A percentile compares a stretch with the other conserved stretches of the same genome.
Evolutionary conservation across 2,888 invertebrate species (phyloP).

Genomic region (Drosophila meridiana): DNA sequence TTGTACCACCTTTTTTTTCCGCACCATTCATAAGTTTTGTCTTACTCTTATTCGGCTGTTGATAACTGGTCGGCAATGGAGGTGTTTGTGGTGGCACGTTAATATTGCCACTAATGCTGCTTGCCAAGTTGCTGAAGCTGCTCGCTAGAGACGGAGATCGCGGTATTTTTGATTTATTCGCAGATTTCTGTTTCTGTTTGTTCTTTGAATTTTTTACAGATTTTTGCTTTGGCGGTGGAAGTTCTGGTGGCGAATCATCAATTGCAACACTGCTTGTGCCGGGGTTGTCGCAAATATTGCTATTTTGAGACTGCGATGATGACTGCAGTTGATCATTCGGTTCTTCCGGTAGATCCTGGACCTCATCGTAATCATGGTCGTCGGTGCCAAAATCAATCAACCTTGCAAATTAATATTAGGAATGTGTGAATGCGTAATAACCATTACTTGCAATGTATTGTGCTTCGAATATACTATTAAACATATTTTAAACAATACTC

Average conservation of each 20-base stretch:
- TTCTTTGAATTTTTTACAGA: constrained; percentile 78
- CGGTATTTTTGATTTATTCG: constrained; percentile 82
- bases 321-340: constrained; percentile 72
- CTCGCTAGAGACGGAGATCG: constrained; percentile 82
- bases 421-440: not conserved
- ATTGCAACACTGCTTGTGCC: constrained; percentile 33
- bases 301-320: constrained; percentile 52
- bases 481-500: not conserved
- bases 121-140: constrained; percentile 74
- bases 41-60: constrained; percentile 69
- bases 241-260: constrained; percentile 72
- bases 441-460: not conserved
- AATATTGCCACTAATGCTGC: constrained; percentile 67
- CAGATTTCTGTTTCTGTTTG: constrained; percentile 72
- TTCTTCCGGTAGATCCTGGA: constrained; percentile 81
- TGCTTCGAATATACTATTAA: not conserved
- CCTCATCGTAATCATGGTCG: constrained; percentile 83
- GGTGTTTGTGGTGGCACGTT: constrained; percentile 83
- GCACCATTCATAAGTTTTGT: constrained; percentile 81
- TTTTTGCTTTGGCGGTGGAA: constrained; percentile 83
- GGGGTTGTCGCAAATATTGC: constrained; percentile 43
- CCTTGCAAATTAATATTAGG: constrained; percentile 54
- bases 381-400: constrained; percentile 83
- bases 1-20: constrained; percentile 45
- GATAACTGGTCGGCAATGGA: constrained; percentile 81